These are phyloP conservation scores for Oncorhynchus clarkii DNA, from an alignment of 2,113 vertebrate species.

Conservation along the genomic window DNA sequence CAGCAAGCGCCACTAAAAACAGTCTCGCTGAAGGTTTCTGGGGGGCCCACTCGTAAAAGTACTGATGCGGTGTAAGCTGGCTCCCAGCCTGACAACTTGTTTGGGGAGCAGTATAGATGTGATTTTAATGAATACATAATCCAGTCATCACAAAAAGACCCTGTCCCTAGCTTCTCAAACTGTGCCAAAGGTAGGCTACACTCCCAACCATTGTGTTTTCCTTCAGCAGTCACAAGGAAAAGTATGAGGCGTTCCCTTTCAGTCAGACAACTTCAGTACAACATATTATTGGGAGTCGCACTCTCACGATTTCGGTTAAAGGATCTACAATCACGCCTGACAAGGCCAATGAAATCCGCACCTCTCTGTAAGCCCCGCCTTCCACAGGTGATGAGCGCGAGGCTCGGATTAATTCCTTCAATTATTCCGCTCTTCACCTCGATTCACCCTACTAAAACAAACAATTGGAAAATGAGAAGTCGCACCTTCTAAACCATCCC, in stretches of 20 bases:
- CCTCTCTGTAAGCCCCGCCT: too few species aligned
- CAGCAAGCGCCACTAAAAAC: constrained; percentile 74
- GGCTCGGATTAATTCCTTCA: too few species aligned
- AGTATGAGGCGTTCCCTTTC: constrained; percentile 15
- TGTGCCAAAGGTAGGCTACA: constrained; percentile 34
- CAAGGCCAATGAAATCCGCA: too few species aligned
- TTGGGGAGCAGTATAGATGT: constrained; percentile 65
- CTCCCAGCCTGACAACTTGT: constrained; percentile 72
- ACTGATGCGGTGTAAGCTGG: constrained; percentile 62
- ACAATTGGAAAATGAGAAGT: too few species aligned
- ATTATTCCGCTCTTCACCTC: too few species aligned
- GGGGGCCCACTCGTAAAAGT: constrained; percentile 70
- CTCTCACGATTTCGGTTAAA: too few species aligned
- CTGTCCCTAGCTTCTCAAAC: constrained; percentile 17
- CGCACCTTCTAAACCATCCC: too few species aligned
- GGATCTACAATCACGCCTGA: too few species aligned
- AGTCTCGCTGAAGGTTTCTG: constrained; percentile 64
- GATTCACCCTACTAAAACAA: too few species aligned
- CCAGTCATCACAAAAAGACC: constrained; percentile 50
- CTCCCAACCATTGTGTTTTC: constrained; percentile 38
- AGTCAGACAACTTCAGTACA: background rate
- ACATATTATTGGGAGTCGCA: too few species aligned
- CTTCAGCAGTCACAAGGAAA: constrained; percentile 18
- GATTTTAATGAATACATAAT: constrained; percentile 69
- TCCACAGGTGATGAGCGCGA: too few species aligned